Evolutionary conservation across 2,888 invertebrate genomes (phyloP), one percentile per base, ranked within the genome.

Genomic region (Matsumyia berberina): DNA sequence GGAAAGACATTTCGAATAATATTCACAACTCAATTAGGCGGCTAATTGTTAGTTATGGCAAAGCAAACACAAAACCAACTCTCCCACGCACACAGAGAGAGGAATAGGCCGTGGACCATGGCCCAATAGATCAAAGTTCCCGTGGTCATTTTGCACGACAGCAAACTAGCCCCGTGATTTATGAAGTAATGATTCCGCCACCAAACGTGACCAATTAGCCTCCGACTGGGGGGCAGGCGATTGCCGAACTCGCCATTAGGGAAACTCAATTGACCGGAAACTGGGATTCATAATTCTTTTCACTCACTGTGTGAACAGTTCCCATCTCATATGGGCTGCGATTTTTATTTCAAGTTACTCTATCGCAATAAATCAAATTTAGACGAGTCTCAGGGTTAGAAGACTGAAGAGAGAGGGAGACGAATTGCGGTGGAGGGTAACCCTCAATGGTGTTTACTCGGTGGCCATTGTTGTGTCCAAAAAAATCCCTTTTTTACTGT

Each of bases 141-240:
- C 51, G 12, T 37, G 53, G 37, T 53, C 72, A 72, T 37, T 37
- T 55, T 29, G 49, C 49, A 39, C 39, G 19, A 69, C 46, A 24
- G 35, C 39, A n/a, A 69, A 51, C 57, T 46, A 57, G 17, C 66
- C n/a, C n/a, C 64, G 66, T 80, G 80, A 85, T 85, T 85, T 80
- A 85, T 74, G 74, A 80, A 74, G 80, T 70, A 70, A 76, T 85
- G 64, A 80, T 80, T 44, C 70, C 85, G 62, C 69, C 85, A 85
- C 39, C 70, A 85, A 80, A 85, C 85, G 85, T 85, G 85, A 85
- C 80, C 85, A 85, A 85, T 85, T 85, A 80, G 70, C 69, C 55
- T 39, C 19, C 51, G 44, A 55, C 51, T 31, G n/a, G 33, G 67
- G 46, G 19, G 24, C 2, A 5, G 44, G 11, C 29, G 31, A 53